Percentiles rank a stretch among this genome's conserved stretches.
Evolutionary conservation across 2,888 invertebrate genomes (phyloP).

Genomic region (Oxycera nigricornis): DNA sequence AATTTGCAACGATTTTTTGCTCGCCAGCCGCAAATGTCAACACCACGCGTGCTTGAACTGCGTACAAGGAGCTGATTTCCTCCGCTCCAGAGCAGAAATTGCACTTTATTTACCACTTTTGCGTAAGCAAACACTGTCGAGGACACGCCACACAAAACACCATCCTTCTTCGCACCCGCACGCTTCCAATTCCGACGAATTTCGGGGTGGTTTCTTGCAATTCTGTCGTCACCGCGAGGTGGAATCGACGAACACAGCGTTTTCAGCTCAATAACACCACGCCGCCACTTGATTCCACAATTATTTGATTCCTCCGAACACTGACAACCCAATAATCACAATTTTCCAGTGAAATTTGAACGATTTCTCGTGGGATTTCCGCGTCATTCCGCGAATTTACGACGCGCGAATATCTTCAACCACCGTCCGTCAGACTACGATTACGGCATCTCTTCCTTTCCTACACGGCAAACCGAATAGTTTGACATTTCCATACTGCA

Average conservation of each 20-base stretch:
- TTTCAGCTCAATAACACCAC: background rate
- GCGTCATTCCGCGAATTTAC: constrained; percentile 3
- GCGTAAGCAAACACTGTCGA: no score
- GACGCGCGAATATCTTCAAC: background rate
- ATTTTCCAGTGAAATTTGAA: background rate
- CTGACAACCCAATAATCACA: background rate
- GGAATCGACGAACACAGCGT: background rate
- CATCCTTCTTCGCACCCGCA: background rate
- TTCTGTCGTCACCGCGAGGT: background rate
- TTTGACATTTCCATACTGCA: constrained; percentile 16
- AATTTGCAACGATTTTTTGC: no score
- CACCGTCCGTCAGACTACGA: background rate
- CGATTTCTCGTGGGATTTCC: background rate
- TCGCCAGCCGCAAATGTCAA: no score
- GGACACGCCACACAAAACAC: background rate
- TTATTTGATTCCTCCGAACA: background rate
- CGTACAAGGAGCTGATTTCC: no score
- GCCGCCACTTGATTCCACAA: background rate
- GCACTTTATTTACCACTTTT: no score
- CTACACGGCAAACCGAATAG: background rate
- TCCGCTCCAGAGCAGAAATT: no score
- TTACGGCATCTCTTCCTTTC: background rate
- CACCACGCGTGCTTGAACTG: no score
- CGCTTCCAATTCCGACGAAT: background rate
- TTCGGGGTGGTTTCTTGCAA: background rate